Evolutionary conservation across 1,140 invertebrate genomes (phyloP).

Genomic region (Drosophila sp.): DNA sequence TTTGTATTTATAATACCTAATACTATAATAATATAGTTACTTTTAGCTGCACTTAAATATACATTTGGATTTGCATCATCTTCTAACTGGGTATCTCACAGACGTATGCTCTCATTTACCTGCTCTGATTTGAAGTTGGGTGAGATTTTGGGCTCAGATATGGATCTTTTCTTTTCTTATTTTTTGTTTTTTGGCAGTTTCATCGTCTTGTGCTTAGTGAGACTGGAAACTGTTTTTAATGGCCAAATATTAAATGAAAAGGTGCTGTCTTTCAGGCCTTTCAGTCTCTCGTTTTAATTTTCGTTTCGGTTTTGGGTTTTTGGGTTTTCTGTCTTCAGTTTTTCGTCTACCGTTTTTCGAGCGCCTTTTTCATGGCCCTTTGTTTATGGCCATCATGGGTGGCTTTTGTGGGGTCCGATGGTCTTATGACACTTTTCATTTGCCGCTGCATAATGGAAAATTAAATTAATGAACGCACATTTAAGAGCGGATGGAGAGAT

Average conservation of each 20-base stretch:
- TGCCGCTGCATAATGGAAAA: conserved; percentile 59
- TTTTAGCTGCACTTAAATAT: too few species aligned
- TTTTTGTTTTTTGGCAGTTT: conserved; percentile 21
- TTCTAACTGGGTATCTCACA: background rate
- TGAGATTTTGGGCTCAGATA: conserved; percentile 11
- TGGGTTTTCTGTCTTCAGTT: conserved; percentile 16
- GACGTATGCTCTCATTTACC: background rate
- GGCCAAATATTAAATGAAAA: conserved; percentile 66
- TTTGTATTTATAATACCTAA: too few species aligned
- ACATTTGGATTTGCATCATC: background rate
- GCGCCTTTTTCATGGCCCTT: conserved; percentile 39
- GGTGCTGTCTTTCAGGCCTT: conserved; percentile 40
- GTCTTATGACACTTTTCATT: conserved; percentile 67
- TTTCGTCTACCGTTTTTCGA: background rate
- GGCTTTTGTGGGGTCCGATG: background rate
- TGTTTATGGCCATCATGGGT: conserved; percentile 50
- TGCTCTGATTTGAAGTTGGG: background rate
- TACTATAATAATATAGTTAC: too few species aligned
- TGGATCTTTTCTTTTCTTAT: too few species aligned
- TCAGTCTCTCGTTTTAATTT: conserved; percentile 19
- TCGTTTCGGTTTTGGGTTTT: conserved; percentile 23
- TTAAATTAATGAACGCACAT: conserved; percentile 67
- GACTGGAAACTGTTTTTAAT: conserved; percentile 61
- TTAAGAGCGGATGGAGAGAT: conserved; percentile 33
- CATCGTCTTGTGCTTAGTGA: conserved; percentile 32